Evolutionary conservation across 2,888 invertebrate genomes (phyloP), one percentile per base, ranked within the genome.

Genomic region (Rhingia campestris): DNA sequence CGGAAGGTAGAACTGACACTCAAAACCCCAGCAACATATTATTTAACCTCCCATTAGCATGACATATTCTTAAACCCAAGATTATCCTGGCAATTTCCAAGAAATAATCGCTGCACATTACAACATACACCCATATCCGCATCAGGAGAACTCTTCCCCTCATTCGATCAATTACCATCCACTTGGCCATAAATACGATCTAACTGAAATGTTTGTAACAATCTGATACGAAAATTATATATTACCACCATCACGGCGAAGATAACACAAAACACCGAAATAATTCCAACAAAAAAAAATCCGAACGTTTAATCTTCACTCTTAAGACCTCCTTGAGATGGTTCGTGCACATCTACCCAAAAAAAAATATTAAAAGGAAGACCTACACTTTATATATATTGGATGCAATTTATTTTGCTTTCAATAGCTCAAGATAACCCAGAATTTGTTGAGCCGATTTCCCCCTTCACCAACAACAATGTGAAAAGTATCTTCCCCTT

Each of bases 191-290:
- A 76, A 82, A 73, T 58, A 82, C 82, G 67, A 73, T 73, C 76
- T 69, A 82, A 77, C 77, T 77, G 77, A 77, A 82, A 82, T 77
- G 63, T 81, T 81, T 72, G 72, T 64, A 56, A 61, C 76, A 22
- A 81, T 81, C 81, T 81, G 81, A 81, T 81, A 76, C 56, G 77
- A 82, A 77, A 82, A 82, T 82, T 82, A 73, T 82, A 77, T 77
- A 77, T 82, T 73, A 49, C 82, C 73, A 14, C 67, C 82, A 82
- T 82, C 66, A 63, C 33, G 30, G 6, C 37, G 4, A 35, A 54
- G 72, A 76, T 70, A 82, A 67, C 56, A 59, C 59, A 53, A 54
- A 61, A 74, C 54, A 73, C 10, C 45, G 30, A 33, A 56, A 43
- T 7, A 33, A 54, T 12, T 12, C 33, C 22, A 22, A 22, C 22